Evolutionary conservation across 2,888 invertebrate species (phyloP).

Genomic region (Cephus pulcher): DNA sequence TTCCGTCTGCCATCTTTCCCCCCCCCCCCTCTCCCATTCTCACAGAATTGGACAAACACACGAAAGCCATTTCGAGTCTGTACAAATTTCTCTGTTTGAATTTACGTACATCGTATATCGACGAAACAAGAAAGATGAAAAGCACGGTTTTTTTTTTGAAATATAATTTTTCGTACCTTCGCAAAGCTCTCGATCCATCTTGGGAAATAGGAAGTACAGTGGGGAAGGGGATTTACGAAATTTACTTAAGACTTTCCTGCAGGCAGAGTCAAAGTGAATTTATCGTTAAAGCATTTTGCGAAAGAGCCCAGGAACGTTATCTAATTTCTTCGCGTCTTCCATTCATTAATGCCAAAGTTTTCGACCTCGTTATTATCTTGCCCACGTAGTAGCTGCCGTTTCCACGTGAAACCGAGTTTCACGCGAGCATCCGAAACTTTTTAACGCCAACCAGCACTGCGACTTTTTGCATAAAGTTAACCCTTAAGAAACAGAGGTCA

Average conservation of each 20-base stretch:
- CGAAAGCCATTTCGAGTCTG: neutral
- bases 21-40: neutral
- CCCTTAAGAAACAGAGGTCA: neutral
- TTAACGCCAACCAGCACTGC: neutral
- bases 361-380: neutral
- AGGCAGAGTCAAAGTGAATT: neutral
- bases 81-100: neutral
- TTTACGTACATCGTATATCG: neutral
- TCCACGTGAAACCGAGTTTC: neutral
- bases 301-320: neutral
- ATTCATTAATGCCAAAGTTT: neutral
- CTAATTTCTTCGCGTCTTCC: neutral
- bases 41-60: neutral
- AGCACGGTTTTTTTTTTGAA: no score
- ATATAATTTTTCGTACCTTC: no score
- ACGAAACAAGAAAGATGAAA: no score
- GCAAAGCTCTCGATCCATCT: neutral
- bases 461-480: neutral
- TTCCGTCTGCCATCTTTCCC: neutral
- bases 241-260: neutral
- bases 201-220: neutral
- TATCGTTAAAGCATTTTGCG: neutral
- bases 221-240: neutral
- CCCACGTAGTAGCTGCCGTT: neutral
- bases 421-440: neutral